These are phyloP conservation scores for Psilopsiagon aymara DNA, from an alignment of 2,113 vertebrate species.

Conservation along the genomic window DNA sequence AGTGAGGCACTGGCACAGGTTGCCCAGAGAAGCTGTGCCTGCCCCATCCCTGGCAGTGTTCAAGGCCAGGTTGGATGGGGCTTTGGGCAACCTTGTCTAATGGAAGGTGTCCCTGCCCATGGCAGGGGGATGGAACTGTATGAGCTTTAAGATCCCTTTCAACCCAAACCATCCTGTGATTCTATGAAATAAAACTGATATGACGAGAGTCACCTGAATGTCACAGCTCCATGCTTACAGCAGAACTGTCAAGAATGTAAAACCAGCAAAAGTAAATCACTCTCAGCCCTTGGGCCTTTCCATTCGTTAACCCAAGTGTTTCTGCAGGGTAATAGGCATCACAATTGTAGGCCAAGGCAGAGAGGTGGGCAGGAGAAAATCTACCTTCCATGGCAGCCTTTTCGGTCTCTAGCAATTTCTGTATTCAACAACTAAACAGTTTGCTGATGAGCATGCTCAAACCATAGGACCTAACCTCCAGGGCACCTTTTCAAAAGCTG, in stretches of 20 bases:
- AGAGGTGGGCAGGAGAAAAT: neutral
- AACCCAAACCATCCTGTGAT: neutral
- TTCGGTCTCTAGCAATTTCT: neutral
- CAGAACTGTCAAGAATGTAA: neutral
- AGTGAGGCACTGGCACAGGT: neutral
- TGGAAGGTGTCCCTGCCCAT: neutral
- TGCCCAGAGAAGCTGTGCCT: neutral
- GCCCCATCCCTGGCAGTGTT: neutral
- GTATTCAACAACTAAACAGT: neutral
- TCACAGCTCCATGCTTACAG: neutral
- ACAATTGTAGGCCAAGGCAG: no score
- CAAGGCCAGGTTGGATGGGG: neutral
- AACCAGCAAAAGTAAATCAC: neutral
- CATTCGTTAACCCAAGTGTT: accelerated
- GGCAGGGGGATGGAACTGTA: neutral
- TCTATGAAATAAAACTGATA: neutral
- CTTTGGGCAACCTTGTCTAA: neutral
- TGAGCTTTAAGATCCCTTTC: neutral
- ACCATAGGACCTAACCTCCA: neutral
- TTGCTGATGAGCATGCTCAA: neutral
- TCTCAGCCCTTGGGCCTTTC: neutral
- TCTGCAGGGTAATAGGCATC: accelerated
- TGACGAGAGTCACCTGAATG: accelerated
- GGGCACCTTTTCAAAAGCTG: neutral
- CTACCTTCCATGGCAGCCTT: neutral